Evolutionary conservation across 2,113 vertebrate genomes (phyloP), one percentile per base, ranked within the genome.

Genomic region (Chauna torquata): DNA sequence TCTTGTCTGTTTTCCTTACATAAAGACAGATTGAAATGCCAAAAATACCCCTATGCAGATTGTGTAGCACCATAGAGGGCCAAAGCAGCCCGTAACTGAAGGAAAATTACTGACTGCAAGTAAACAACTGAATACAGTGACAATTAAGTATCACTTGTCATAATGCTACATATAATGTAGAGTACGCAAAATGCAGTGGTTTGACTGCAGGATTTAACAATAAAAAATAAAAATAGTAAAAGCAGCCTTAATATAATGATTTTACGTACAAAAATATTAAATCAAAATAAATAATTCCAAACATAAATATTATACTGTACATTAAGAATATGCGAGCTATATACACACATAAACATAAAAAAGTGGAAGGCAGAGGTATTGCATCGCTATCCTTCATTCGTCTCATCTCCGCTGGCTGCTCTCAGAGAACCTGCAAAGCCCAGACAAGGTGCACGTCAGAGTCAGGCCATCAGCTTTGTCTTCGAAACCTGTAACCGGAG

Each of bases 251-350:
- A 97, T 96, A 98, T 96, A 98, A 97, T 98, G 98, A 98, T 98
- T 98, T 98, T 98, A 98, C 97, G 96, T 98, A 98, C 96, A 98
- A 98, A 98, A 98, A 98, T 98, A 98, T 98, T 98, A 98, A 98
- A 98, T 98, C 98, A 97, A 98, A 98, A 98, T 98, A 98, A 98
- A 98, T 98, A 98, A 98, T 97, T 97, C 98, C 95, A 97, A 96
- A 98, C 98, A 98, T 98, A 98, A 98, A 98, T 98, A 98, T 98
- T 98, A 98, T 98, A 98, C 97, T 98, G 98, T 98, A 98, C 98
- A 98, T 98, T 97, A 98, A 96, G 98, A 97, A 97, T 98, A 98
- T 95, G 97, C 85, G 57, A 97, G 96, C 96, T 95, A 97, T 96
- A 96, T 92, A 96, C 86, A 94, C 59, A 94, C 71, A 93, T 74